Evolutionary conservation across 2,888 invertebrate genomes (phyloP).

Genomic region (Blomia tropicalis): DNA sequence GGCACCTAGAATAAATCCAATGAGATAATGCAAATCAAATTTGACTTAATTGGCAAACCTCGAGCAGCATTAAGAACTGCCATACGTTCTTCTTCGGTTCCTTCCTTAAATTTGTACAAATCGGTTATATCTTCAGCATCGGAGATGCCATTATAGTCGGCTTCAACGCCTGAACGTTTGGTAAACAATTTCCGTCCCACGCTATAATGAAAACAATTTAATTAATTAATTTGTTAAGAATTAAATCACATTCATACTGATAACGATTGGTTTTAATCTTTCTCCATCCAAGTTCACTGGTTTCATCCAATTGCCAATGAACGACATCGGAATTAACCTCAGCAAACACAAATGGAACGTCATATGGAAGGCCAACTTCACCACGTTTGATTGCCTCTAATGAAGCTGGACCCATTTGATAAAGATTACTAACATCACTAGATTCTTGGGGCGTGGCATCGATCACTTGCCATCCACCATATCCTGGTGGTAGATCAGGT

Average conservation of each 20-base stretch:
- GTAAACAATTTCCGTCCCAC: constrained; percentile 55
- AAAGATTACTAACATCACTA: constrained; percentile 42
- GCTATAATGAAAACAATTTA: constrained; percentile 37
- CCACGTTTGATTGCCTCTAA: constrained; percentile 56
- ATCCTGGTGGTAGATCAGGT: constrained; percentile 51
- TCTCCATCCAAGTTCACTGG: constrained; percentile 48
- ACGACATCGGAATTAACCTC: constrained; percentile 63
- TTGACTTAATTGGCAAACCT: background rate
- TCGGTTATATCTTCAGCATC: constrained; percentile 54
- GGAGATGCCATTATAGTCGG: constrained; percentile 46
- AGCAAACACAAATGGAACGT: constrained; percentile 56
- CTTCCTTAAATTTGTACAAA: constrained; percentile 54
- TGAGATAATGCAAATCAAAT: background rate
- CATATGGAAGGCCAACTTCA: constrained; percentile 54
- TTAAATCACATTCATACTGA: constrained; percentile 42
- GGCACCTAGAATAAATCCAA: constrained; percentile 25
- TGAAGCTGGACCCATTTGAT: constrained; percentile 46
- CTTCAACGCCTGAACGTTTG: constrained; percentile 51
- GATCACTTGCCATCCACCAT: constrained; percentile 66
- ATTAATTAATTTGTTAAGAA: background rate
- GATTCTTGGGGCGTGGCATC: constrained; percentile 63
- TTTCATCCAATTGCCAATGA: constrained; percentile 55
- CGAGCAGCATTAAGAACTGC: constrained; percentile 58
- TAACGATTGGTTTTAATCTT: constrained; percentile 55
- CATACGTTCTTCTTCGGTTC: constrained; percentile 53